phyloP scores from a whole-genome alignment of 1,140 invertebrate species.

The Ooceraea biroi region DNA sequence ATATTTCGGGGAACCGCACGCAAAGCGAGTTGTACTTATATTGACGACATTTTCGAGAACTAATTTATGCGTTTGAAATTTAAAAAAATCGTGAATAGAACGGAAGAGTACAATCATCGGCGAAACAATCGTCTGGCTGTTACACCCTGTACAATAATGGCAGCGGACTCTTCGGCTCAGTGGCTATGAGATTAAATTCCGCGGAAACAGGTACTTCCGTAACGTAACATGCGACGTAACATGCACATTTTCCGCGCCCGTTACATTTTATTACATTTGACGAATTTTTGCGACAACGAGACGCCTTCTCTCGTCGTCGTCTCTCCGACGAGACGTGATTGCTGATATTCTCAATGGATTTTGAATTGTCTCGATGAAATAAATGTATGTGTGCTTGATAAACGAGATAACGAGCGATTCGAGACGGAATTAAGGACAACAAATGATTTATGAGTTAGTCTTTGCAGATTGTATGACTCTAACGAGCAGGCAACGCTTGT shows the following conservation, averaged over 20 bases:
- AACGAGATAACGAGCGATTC: slow-evolving; percentile 44
- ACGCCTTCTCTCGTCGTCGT: neutral
- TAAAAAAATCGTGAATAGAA: neutral
- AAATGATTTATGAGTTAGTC: slow-evolving; percentile 44
- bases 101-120: neutral
- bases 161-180: neutral
- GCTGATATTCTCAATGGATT: slow-evolving; percentile 64
- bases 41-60: neutral
- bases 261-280: neutral
- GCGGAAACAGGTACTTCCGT: neutral
- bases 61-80: neutral
- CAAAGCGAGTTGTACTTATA: neutral
- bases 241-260: neutral
- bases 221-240: neutral
- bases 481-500: slow-evolving; percentile 37
- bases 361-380: slow-evolving; percentile 37
- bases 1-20: neutral
- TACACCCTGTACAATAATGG: slow-evolving; percentile 9
- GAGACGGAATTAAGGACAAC: slow-evolving; percentile 39
- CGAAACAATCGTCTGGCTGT: neutral
- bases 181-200: neutral
- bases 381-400: slow-evolving; percentile 37
- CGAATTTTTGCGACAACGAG: neutral
- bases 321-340: neutral
- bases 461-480: neutral